A percentile compares a stretch with the other conserved stretches of the same genome.
Evolutionary conservation across 2,888 invertebrate genomes (phyloP).

Genomic region (Phytoseiulus persimilis): DNA sequence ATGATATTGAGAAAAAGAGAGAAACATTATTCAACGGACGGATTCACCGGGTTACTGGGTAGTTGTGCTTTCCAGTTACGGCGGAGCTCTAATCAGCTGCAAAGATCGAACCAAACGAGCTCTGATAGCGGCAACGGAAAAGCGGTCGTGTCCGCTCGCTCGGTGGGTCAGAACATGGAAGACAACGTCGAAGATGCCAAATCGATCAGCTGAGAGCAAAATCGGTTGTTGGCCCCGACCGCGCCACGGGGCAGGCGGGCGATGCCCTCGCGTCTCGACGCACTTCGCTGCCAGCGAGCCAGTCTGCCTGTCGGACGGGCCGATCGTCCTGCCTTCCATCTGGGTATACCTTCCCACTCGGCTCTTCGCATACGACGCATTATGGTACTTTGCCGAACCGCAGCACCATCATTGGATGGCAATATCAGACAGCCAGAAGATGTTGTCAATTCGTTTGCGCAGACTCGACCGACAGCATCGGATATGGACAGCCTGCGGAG

Average conservation of each 20-base stretch:
- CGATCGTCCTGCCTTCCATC: not conserved
- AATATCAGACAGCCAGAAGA: conserved; percentile 5
- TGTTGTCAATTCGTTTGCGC: not conserved
- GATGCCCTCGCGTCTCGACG: not conserved
- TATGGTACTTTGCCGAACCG: not conserved
- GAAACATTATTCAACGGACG: not conserved
- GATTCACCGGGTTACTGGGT: not conserved
- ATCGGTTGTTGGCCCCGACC: not conserved
- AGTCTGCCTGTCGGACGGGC: not conserved
- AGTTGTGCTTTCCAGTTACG: not conserved
- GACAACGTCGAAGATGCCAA: not conserved
- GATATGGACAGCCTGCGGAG: not conserved
- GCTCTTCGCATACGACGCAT: not conserved
- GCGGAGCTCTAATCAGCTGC: not conserved
- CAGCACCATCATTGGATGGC: not conserved
- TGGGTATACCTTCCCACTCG: not conserved
- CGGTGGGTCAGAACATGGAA: not conserved
- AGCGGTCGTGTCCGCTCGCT: not conserved
- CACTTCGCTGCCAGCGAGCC: not conserved
- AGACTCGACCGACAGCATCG: not conserved
- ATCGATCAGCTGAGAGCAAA: not conserved
- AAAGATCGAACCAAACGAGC: not conserved
- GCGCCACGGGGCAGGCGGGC: not conserved
- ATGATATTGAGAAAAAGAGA: too few species aligned
- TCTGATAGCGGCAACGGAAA: not conserved